phyloP scores from a whole-genome alignment of 1,140 invertebrate species.

The Chlorops oryzae region DNA sequence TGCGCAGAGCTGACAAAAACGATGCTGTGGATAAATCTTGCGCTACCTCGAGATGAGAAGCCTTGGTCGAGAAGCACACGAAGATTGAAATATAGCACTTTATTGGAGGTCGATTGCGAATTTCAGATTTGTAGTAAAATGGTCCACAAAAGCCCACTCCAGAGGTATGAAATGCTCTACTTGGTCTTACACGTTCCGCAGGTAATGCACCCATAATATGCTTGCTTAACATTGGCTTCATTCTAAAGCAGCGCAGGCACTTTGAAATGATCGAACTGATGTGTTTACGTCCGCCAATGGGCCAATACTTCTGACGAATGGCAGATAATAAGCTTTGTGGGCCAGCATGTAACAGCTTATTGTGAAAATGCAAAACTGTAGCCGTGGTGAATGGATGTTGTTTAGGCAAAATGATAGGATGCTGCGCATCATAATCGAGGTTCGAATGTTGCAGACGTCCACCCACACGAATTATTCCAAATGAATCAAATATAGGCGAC shows the following conservation, averaged over 20 bases:
- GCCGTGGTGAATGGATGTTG: constrained; percentile 2
- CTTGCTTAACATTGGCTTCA: constrained; percentile 1
- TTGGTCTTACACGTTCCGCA: background rate
- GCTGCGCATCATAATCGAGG: constrained; percentile 11
- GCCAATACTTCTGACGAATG: constrained; percentile 9
- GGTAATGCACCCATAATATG: constrained; percentile 9
- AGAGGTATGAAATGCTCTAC: background rate
- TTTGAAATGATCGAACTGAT: constrained; percentile 1
- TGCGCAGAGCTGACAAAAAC: too few relatives aligned
- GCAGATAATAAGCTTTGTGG: constrained; percentile 1
- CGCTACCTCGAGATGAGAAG: constrained; percentile 3
- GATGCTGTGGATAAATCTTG: too few relatives aligned
- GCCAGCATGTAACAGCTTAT: constrained; percentile 10
- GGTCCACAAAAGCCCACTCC: constrained; percentile 12
- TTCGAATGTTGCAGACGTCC: constrained; percentile 23
- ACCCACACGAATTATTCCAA: constrained; percentile 25
- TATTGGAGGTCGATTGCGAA: constrained; percentile 6
- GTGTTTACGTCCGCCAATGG: constrained; percentile 7
- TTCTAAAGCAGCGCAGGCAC: constrained; percentile 6
- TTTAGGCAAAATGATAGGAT: constrained; percentile 16
- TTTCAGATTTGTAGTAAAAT: constrained; percentile 14
- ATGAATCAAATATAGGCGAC: constrained; percentile 21
- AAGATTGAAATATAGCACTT: constrained; percentile 14
- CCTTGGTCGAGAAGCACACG: constrained; percentile 12
- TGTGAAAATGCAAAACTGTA: constrained; percentile 8